phyloP scores from a whole-genome alignment of 1,140 invertebrate genomes.

The Dreissena rostriformis region DNA sequence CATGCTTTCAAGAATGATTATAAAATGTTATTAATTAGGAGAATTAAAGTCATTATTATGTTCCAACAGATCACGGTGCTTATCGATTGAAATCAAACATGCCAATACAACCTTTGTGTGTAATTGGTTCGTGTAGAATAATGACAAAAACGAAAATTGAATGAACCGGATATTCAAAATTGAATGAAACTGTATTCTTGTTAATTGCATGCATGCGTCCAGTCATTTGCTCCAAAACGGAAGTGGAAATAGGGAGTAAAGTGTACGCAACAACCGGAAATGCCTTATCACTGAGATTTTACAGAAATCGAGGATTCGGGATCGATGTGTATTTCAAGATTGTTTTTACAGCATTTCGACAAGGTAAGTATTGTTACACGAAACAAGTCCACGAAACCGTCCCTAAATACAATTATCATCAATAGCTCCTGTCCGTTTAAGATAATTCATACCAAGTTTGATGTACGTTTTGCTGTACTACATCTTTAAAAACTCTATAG shows the following conservation, averaged over 20 bases:
- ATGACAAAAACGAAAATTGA: background rate
- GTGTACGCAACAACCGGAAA: slow-evolving; percentile 44
- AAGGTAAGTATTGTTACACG: slow-evolving; percentile 14
- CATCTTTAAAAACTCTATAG: too few species aligned
- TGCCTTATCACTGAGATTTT: slow-evolving; percentile 35
- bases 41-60: too few species aligned
- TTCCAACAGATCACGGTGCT: too few species aligned
- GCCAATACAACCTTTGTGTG: too few species aligned
- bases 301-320: slow-evolving; percentile 28
- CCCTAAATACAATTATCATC: too few species aligned
- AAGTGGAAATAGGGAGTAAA: slow-evolving; percentile 37
- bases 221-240: slow-evolving; percentile 26
- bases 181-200: background rate
- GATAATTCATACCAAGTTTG: too few species aligned
- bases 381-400: too few species aligned
- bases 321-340: slow-evolving; percentile 31
- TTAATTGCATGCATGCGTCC: slow-evolving; percentile 34
- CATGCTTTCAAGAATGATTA: too few species aligned
- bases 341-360: slow-evolving; percentile 45
- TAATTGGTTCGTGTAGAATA: background rate
- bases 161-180: background rate
- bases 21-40: too few species aligned
- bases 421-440: too few species aligned
- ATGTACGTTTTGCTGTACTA: too few species aligned
- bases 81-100: too few species aligned